Percentiles rank a stretch among this genome's conserved stretches.
Evolutionary conservation across 2,797 vertebrate species (phyloP).

Genomic region (Harpagifer antarcticus): DNA sequence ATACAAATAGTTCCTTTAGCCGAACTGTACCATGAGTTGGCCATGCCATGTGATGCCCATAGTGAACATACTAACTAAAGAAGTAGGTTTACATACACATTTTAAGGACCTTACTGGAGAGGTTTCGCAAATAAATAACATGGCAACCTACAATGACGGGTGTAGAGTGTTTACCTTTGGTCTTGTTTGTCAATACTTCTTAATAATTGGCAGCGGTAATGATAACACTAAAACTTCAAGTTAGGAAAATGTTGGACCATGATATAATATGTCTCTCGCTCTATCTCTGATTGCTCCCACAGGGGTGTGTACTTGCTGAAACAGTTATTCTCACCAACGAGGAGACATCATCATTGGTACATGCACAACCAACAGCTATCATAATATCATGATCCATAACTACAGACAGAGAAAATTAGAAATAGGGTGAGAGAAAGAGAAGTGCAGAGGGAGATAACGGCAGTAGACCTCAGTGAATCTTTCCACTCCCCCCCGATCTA

Average conservation of each 20-base stretch:
- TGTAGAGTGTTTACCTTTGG: not conserved
- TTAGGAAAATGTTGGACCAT: slow-evolving; percentile 19
- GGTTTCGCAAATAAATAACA: not conserved
- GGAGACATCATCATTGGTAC: slow-evolving; percentile 66
- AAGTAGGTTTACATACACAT: not conserved
- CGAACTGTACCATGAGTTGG: not conserved
- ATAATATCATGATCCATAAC: slow-evolving; percentile 68
- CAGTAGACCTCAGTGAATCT: slow-evolving; percentile 61
- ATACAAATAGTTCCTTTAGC: too few species aligned
- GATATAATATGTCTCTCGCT: slow-evolving; percentile 29
- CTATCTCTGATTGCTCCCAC: slow-evolving; percentile 52
- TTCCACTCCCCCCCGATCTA: slow-evolving; percentile 52
- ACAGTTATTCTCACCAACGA: slow-evolving; percentile 54
- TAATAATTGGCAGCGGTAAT: slow-evolving; percentile 3
- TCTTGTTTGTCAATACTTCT: not conserved
- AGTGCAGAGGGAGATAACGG: slow-evolving; percentile 28
- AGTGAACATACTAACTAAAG: not conserved
- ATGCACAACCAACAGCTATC: slow-evolving; percentile 56
- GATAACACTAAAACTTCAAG: slow-evolving; percentile 6
- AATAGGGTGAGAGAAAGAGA: slow-evolving; percentile 7
- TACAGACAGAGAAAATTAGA: slow-evolving; percentile 41
- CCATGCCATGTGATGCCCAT: not conserved
- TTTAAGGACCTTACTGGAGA: not conserved
- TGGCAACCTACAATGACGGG: not conserved
- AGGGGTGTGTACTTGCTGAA: slow-evolving; percentile 46